Base-by-base conservation (phyloP, 2,113 vertebrate species). In the Choloepus hoffmanni region DNA sequence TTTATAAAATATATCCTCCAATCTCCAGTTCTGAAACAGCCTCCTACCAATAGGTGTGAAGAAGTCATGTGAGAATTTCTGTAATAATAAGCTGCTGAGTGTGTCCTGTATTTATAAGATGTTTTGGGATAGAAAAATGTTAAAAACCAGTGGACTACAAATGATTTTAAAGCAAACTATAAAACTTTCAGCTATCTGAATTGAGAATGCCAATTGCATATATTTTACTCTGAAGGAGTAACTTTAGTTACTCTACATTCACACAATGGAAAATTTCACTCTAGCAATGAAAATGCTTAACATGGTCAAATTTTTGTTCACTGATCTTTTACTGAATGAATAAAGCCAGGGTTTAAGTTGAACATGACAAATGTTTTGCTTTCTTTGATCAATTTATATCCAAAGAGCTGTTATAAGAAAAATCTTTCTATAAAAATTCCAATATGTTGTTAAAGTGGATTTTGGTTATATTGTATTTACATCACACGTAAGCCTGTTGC, bases 381-480 rank as follows among this genome's bases (percentile, higher is more conserved):
- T 97, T 93, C 88, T 92, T 82, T 95, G 26, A 79, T 92, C 21
- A 33, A 79, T 94, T 97, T 97, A 90, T 40, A 92, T 83, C 62
- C 18, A 90, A 48, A 92, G 85, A 79, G 14, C 62, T 70, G 36
- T 67, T 97, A 55, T 36, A 65, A 94, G 95, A 96, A 95, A 90
- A 96, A 97, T 90, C 87, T 7, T 90, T 0, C 78, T 58, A 21
- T 70, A 81, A 96, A 83, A 83, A 89, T 86, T 89, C 48, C 77
- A 90, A 0, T 94, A 89, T 76, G 26, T 78, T 83, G n/a, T 90
- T 73, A 87, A 87, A 97, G 88, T 63, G 13, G 19, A 92, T 68
- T 98, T 97, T 96, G 65, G 26, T 96, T 92, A 50, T 96, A 95
- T 96, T 73, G 95, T 83, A 55, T 77, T 94, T 95, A 2, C 77